A percentile compares a stretch with the other conserved stretches of the same genome.
Conservation (phyloP, 2,888 invertebrate species). For the Torymus texanus region DNA sequence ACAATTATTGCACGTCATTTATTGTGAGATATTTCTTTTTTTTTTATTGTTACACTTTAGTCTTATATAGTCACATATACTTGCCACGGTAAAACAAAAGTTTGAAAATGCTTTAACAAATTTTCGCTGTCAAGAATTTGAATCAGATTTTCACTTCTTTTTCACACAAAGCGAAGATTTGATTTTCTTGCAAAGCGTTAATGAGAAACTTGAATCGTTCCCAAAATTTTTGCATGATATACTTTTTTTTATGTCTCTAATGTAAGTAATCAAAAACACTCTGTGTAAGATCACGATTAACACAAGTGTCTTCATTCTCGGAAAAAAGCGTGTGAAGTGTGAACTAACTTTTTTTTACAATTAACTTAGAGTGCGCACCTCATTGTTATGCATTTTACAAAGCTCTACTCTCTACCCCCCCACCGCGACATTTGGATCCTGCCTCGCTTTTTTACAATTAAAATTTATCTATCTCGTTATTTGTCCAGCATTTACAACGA, state of each 20-base stretch:
- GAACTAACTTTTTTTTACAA: conserved; percentile 42
- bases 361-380: conserved; percentile 56
- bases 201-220: too few species aligned
- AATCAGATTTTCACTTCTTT: too few species aligned
- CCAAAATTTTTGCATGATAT: conserved; percentile 29
- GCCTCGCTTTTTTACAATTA: conserved; percentile 55
- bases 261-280: conserved; percentile 1
- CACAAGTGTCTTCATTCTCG: conserved; percentile 26
- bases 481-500: conserved; percentile 11
- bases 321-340: conserved; percentile 45
- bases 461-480: conserved; percentile 33
- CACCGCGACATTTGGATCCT: conserved; percentile 55
- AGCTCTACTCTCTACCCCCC: conserved; percentile 53
- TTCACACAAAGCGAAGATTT: too few species aligned
- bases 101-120: too few species aligned
- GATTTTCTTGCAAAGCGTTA: too few species aligned
- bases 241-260: conserved; percentile 13
- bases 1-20: too few species aligned
- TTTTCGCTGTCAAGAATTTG: too few species aligned
- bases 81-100: too few species aligned
- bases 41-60: too few species aligned
- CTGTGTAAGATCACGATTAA: conserved; percentile 53
- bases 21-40: too few species aligned
- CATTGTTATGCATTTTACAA: conserved; percentile 49
- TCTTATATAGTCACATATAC: too few species aligned